A percentile compares a stretch with the other conserved stretches of the same genome.
Evolutionary conservation across 2,797 vertebrate species (phyloP).

Genomic region (Perodicticus potto): DNA sequence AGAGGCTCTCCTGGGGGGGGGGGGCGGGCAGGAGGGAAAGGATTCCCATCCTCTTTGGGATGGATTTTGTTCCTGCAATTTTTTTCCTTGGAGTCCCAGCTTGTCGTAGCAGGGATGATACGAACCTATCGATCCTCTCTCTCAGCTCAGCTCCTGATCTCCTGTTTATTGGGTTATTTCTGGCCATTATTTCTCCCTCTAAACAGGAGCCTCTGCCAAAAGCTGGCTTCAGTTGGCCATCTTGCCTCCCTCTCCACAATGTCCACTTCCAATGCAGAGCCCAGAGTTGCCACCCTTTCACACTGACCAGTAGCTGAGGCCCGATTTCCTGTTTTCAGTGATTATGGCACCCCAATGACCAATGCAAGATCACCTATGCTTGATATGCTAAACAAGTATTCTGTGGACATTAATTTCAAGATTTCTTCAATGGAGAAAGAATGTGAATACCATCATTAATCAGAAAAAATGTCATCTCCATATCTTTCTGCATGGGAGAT

Average conservation of each 20-base stretch:
- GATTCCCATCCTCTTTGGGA: no score
- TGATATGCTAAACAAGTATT: constrained; percentile 82
- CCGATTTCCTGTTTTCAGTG: constrained; percentile 79
- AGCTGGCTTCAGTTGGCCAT: no score
- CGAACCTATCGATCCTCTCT: no score
- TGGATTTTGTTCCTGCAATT: no score
- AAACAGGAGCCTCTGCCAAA: no score
- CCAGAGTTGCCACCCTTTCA: constrained; percentile 67
- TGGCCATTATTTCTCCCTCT: no score
- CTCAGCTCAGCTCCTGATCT: no score
- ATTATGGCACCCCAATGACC: constrained; percentile 77
- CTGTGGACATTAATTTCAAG: constrained; percentile 78
- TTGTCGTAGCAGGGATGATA: no score
- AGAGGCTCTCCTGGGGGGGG: no score
- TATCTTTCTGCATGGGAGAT: constrained; percentile 71
- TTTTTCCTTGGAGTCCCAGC: no score
- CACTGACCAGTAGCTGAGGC: constrained; percentile 66
- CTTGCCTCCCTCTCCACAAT: neutral
- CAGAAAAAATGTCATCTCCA: constrained; percentile 79
- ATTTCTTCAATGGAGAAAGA: constrained; percentile 79
- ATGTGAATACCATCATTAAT: constrained; percentile 80
- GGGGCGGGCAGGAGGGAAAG: no score
- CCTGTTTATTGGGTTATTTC: no score
- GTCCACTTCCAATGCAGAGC: neutral
- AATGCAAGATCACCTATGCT: constrained; percentile 82